A percentile compares a stretch with the other conserved stretches of the same genome.
Evolutionary conservation across 2,888 invertebrate species (phyloP).

Genomic region (Xiphydria camelus): DNA sequence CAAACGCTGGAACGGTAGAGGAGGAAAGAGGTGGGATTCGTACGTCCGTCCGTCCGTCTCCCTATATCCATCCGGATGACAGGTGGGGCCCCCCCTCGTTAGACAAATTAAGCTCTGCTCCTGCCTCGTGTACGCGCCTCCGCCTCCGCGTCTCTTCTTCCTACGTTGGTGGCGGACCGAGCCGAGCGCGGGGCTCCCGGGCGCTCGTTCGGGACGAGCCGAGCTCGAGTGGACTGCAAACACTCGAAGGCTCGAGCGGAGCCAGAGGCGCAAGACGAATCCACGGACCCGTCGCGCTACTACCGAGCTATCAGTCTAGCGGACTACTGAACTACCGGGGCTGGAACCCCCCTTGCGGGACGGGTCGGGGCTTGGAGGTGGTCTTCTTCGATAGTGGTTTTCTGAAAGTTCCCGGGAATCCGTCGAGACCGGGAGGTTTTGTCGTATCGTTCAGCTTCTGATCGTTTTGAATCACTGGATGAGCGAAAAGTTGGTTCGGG

Average conservation of each 20-base stretch:
- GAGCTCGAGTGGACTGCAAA: constrained; percentile 58
- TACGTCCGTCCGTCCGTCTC: constrained; percentile 22
- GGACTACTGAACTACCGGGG: constrained; percentile 16
- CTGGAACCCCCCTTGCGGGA: constrained; percentile 21
- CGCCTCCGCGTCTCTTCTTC: too few species aligned
- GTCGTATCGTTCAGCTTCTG: too few species aligned
- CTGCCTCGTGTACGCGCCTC: constrained; percentile 1
- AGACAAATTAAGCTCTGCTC: constrained; percentile 53
- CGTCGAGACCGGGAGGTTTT: too few species aligned
- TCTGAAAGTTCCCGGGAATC: too few species aligned
- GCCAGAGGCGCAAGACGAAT: constrained; percentile 35
- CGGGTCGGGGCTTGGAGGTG: too few species aligned
- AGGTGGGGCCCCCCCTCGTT: constrained; percentile 52
- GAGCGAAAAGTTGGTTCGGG: too few species aligned
- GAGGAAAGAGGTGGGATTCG: constrained; percentile 9
- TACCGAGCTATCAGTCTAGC: constrained; percentile 11
- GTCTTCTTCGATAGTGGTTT: too few species aligned
- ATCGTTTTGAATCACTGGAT: too few species aligned
- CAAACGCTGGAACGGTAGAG: background rate
- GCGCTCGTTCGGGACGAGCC: constrained; percentile 53
- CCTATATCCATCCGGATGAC: constrained; percentile 42
- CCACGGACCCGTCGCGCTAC: constrained; percentile 26
- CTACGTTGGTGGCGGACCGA: constrained; percentile 24
- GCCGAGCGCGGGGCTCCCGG: constrained; percentile 29
- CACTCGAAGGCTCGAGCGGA: constrained; percentile 45